These are phyloP conservation scores for Operophtera brumata DNA, from an alignment of 2,888 invertebrate genomes.

Conservation along the genomic window DNA sequence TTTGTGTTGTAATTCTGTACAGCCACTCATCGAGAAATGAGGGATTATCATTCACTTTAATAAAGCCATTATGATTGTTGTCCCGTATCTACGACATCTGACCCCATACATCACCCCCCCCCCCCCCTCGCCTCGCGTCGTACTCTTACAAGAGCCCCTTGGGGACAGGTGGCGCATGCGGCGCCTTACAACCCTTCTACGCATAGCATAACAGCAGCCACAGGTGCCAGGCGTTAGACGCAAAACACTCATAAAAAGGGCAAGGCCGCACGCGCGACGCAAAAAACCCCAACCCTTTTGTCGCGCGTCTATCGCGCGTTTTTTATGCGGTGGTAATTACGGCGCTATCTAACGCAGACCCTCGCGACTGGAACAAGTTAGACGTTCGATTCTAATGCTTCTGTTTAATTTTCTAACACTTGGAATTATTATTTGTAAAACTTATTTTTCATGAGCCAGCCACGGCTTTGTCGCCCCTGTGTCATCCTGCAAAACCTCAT, in stretches of 20 bases:
- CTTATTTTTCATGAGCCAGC: too few species aligned
- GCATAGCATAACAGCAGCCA: not conserved
- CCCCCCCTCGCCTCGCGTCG: not conserved
- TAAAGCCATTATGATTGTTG: not conserved
- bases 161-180: not conserved
- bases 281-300: slow-evolving; percentile 58
- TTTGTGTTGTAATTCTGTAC: too few species aligned
- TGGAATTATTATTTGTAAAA: not conserved
- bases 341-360: slow-evolving; percentile 52
- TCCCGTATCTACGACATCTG: not conserved
- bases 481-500: too few species aligned
- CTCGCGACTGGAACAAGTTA: slow-evolving; percentile 56
- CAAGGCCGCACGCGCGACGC: slow-evolving; percentile 49
- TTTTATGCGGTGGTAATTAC: slow-evolving; percentile 36
- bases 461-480: too few species aligned
- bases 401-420: slow-evolving; percentile 10
- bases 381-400: slow-evolving; percentile 29
- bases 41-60: not conserved
- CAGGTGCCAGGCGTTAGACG: slow-evolving; percentile 42
- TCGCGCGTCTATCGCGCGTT: slow-evolving; percentile 47
- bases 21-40: too few species aligned
- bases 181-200: not conserved
- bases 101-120: not conserved
- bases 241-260: slow-evolving; percentile 44
- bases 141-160: not conserved